Percentiles rank a stretch among this genome's conserved stretches.
phyloP scores from a whole-genome alignment of 2,113 vertebrate species.

The Rhea pennata region DNA sequence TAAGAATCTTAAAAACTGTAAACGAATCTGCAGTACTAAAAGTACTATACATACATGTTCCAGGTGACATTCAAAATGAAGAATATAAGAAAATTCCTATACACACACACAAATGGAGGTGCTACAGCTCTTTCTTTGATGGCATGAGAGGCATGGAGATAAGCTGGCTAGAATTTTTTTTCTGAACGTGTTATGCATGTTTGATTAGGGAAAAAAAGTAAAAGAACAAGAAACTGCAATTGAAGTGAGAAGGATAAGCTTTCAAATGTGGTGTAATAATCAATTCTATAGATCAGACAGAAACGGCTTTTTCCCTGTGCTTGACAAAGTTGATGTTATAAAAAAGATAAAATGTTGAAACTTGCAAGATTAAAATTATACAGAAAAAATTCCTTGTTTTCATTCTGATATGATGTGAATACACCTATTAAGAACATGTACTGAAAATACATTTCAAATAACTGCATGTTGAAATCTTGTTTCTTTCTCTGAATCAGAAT shows the following conservation, averaged over 20 bases:
- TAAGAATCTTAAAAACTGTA: background rate
- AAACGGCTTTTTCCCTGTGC: background rate
- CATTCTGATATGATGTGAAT: background rate
- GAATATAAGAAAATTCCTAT: background rate
- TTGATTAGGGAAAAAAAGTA: accelerated
- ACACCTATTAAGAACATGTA: accelerated
- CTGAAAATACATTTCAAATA: background rate
- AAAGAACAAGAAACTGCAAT: background rate
- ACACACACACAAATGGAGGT: background rate
- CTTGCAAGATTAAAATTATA: background rate
- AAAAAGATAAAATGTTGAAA: background rate
- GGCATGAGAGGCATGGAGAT: background rate
- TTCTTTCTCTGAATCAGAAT: background rate
- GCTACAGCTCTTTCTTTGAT: background rate
- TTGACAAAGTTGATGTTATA: too few relatives aligned
- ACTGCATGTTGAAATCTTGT: background rate
- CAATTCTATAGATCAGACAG: background rate
- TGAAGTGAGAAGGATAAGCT: background rate
- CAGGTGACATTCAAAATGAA: background rate
- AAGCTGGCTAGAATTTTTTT: background rate
- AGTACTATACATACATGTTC: background rate
- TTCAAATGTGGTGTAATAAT: background rate
- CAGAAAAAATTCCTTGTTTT: background rate
- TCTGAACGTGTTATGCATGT: background rate
- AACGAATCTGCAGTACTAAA: background rate